Conservation (phyloP, 1,140 invertebrate genomes). For the Aphis gossypii region DNA sequence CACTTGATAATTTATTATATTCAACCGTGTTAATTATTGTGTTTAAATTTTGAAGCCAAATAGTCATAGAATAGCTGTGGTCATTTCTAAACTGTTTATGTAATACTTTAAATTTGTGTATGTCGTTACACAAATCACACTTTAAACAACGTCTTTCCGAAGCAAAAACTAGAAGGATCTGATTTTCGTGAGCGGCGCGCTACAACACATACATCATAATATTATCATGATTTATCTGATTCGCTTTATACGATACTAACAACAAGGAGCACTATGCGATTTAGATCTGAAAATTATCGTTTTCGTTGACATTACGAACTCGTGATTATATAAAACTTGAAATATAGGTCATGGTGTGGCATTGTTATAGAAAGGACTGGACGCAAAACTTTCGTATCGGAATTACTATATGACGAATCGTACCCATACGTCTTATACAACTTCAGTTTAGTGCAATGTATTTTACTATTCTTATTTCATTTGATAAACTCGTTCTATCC, state of each 20-base stretch:
- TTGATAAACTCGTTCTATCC: slow-evolving; percentile 7
- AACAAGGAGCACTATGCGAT: not conserved
- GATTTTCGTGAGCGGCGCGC: not conserved
- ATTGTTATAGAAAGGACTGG: not conserved
- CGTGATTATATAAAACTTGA: not conserved
- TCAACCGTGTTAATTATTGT: not conserved
- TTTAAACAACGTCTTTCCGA: not conserved
- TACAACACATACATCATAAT: not conserved
- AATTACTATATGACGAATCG: not conserved
- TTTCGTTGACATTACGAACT: not conserved
- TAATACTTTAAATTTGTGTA: not conserved
- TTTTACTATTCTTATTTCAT: not conserved
- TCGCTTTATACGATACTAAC: not conserved
- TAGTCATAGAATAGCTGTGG: no score
- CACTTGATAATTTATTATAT: not conserved
- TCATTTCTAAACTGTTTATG: no score
- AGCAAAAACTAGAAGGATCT: not conserved
- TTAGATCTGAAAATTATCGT: not conserved
- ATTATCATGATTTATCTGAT: not conserved
- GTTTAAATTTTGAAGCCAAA: not conserved
- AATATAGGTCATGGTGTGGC: slow-evolving; percentile 21
- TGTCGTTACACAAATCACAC: not conserved
- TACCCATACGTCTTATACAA: not conserved
- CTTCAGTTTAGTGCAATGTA: not conserved
- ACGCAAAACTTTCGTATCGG: not conserved